Percentiles rank a stretch among this genome's conserved stretches.
phyloP scores from a whole-genome alignment of 2,888 invertebrate genomes.

The Rotaria magnacalcarata region DNA sequence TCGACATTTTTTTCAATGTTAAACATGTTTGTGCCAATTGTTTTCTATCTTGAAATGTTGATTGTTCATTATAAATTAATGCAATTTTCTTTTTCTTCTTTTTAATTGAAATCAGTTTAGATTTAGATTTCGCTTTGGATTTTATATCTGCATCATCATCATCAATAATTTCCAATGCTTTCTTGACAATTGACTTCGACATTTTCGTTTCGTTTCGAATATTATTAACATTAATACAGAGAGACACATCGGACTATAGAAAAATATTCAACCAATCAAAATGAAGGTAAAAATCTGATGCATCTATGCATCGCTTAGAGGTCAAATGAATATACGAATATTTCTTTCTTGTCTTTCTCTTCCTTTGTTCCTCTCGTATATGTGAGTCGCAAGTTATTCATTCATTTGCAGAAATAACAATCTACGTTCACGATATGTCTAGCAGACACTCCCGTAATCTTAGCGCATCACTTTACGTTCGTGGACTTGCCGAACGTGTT shows the following conservation, averaged over 20 bases:
- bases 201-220: not conserved
- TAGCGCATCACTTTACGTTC: slow-evolving; percentile 35
- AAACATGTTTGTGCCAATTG: slow-evolving; percentile 10
- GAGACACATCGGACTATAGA: not conserved
- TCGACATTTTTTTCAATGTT: not conserved
- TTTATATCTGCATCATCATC: not conserved
- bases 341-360: not conserved
- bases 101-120: not conserved
- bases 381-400: not conserved
- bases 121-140: not conserved
- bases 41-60: not conserved
- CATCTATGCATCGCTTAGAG: not conserved
- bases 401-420: not conserved
- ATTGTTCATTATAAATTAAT: not conserved
- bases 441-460: not conserved
- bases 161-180: slow-evolving; percentile 15
- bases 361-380: not conserved
- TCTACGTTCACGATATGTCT: not conserved
- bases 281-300: not conserved
- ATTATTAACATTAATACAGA: not conserved
- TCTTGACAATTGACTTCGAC: slow-evolving; percentile 30
- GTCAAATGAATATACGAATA: not conserved
- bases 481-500: not conserved
- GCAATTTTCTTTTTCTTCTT: not conserved
- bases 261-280: not conserved